These are phyloP conservation scores for Scaptodrosophila lebanonensis DNA, from an alignment of 1,140 invertebrate species.

Conservation along the genomic window DNA sequence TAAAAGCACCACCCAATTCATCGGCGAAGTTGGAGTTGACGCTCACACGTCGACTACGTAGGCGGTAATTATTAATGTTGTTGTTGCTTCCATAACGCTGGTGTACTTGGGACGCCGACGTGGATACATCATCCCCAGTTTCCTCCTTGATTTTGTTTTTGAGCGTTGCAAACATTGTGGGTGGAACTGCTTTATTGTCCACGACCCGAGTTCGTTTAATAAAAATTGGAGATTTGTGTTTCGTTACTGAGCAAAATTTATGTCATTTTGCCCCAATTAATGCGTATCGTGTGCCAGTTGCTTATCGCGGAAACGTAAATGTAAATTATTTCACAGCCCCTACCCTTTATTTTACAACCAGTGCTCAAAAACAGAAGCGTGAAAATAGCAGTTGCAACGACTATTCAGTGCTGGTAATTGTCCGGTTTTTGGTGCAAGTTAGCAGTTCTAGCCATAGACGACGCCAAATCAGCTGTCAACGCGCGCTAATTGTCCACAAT, in stretches of 20 bases:
- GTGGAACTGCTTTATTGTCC: constrained; percentile 7
- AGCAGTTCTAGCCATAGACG: neutral
- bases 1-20: constrained; percentile 43
- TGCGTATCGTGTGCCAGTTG: constrained; percentile 7
- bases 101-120: constrained; percentile 27
- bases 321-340: too few species aligned
- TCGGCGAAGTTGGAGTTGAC: constrained; percentile 78
- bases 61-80: constrained; percentile 76
- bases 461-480: constrained; percentile 30
- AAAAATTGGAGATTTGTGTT: too few species aligned
- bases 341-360: too few species aligned
- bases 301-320: constrained; percentile 65
- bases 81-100: constrained; percentile 37
- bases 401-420: too few species aligned
- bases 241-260: constrained; percentile 21
- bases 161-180: constrained; percentile 81
- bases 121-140: constrained; percentile 83
- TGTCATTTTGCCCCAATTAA: constrained; percentile 41
- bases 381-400: too few species aligned
- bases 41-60: constrained; percentile 80
- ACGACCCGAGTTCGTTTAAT: constrained; percentile 10
- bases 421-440: too few species aligned
- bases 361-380: too few species aligned
- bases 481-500: constrained; percentile 20
- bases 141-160: constrained; percentile 87